phyloP scores from a whole-genome alignment of 2,797 vertebrate genomes.

The Brachyalestes nurse region DNA sequence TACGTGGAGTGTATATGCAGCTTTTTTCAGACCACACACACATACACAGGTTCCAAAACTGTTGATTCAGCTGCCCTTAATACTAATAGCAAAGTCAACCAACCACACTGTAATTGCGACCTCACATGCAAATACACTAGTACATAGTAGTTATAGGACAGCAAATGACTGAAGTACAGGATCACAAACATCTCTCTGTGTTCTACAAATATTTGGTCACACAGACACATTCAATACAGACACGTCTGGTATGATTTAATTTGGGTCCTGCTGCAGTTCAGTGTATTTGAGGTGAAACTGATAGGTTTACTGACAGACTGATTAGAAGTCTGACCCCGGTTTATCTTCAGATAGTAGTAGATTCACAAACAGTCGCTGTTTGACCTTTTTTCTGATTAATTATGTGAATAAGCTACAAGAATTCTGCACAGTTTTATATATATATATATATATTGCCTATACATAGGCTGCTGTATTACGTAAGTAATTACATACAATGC shows the following conservation, averaged over 20 bases:
- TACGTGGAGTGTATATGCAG: background rate
- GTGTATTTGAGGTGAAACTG: background rate
- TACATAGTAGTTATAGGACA: background rate
- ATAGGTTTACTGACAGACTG: background rate
- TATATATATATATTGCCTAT: too few species aligned
- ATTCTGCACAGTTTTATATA: background rate
- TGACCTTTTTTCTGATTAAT: background rate
- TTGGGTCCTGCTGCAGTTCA: background rate
- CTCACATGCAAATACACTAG: background rate
- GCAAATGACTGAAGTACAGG: background rate
- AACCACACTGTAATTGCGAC: background rate
- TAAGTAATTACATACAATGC: too few species aligned
- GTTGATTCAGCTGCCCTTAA: slow-evolving; percentile 16
- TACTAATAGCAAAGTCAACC: background rate
- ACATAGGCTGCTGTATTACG: too few species aligned
- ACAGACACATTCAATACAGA: background rate
- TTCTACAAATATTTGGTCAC: background rate
- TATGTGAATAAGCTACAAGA: background rate
- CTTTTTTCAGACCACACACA: background rate
- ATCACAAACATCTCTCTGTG: background rate
- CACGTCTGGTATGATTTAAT: background rate
- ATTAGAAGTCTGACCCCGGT: background rate
- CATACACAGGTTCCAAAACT: background rate
- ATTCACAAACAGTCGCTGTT: background rate
- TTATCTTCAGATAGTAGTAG: background rate